A percentile compares a stretch with the other conserved stretches of the same genome.
Evolutionary conservation across 2,113 vertebrate genomes (phyloP).

Genomic region (Desmodus rotundus): DNA sequence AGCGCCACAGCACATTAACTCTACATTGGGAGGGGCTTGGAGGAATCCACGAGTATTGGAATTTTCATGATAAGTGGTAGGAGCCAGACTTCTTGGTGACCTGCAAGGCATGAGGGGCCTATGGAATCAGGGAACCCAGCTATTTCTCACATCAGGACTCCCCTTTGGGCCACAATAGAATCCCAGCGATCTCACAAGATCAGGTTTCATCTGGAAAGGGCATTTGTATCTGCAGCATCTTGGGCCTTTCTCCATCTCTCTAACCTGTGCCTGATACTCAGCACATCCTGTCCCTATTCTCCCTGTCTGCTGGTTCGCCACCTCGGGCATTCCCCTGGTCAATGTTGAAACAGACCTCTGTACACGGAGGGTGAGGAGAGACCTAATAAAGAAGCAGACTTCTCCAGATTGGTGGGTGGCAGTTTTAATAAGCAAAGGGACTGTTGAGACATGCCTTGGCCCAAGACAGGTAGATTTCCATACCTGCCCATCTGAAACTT

Average conservation of each 20-base stretch:
- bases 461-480: neutral
- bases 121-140: fast-evolving
- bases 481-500: neutral
- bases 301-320: neutral
- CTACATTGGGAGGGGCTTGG: fast-evolving
- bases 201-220: fast-evolving
- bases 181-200: neutral
- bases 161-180: fast-evolving
- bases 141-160: too few relatives aligned
- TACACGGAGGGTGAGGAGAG: neutral
- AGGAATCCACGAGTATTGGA: fast-evolving
- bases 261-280: fast-evolving
- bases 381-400: neutral
- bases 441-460: neutral
- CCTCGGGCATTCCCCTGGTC: fast-evolving
- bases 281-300: fast-evolving
- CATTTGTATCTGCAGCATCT: fast-evolving
- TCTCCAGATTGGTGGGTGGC: neutral
- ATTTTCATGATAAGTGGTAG: neutral
- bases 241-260: fast-evolving
- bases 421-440: neutral
- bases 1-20: neutral
- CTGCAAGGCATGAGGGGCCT: fast-evolving
- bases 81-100: neutral
- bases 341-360: neutral